Evolutionary conservation across 2,113 vertebrate species (phyloP), one percentile per base, ranked within the genome.

Genomic region (Tiliqua scincoides): DNA sequence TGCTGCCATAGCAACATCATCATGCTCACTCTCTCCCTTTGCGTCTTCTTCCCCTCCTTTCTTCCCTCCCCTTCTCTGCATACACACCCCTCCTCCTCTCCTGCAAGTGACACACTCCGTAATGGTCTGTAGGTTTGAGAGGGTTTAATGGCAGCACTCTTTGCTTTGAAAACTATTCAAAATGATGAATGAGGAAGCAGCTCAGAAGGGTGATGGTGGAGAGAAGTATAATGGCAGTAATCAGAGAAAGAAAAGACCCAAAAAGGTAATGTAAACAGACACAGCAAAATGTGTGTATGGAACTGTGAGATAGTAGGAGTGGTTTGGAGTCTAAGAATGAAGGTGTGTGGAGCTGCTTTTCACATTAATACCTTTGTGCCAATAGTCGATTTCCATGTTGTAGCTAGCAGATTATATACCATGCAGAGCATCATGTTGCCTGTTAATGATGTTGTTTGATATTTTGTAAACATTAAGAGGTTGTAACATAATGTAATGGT

Each of bases 1-100:
- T 96, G 98, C 97, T 97, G 87, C 97, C 97, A 97, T 98, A 94
- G 97, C 95, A 98, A 98, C 98, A 93, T 92, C 93, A 95, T 96
- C 95, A 93, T 91, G 94, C 96, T 92, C 93, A 89, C 95, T 93
- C 96, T 93, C 91, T 91, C 57, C 77, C 73, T 87, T 59, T n/a
- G 40, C 21, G 52, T 83, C 90, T 89, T 92, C 92, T 89, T 91
- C 91, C 93, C 43, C 92, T 91, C 87, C 32, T 17, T 70, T 65
- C 65, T 48, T 27, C 67, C 59, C 30, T 32, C 90, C 92, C 89
- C 84, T 75, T 87, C 76, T n/a, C 72, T 68, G 57, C 82, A 54
- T 71, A 85, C 87, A 89, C 79, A 83, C 90, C 73, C 79, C 63
- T 71, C 89, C 88, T 73, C 86, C 57, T 79, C 91, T 91, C 91